phyloP scores from a whole-genome alignment of 2,888 invertebrate species.

The Hymenopus coronatus region DNA sequence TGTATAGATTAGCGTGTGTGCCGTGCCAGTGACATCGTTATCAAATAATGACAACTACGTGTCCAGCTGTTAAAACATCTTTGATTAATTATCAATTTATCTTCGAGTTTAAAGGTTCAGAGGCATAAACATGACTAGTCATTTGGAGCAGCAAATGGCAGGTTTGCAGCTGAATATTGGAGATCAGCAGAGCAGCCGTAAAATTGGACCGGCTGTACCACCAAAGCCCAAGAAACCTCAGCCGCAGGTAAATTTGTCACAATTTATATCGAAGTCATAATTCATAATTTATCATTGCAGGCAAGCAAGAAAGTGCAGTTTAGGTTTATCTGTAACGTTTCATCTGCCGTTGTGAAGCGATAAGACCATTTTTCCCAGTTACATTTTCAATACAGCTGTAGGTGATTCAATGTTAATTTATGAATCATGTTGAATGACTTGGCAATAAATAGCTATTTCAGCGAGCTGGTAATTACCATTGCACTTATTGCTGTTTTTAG shows the following conservation, averaged over 20 bases:
- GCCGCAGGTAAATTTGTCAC: constrained; percentile 51
- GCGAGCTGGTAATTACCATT: too few relatives aligned
- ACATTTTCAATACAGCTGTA: too few relatives aligned
- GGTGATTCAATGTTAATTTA: too few relatives aligned
- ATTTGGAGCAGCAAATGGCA: constrained; percentile 68
- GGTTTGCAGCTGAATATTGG: constrained; percentile 61
- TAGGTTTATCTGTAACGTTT: too few relatives aligned
- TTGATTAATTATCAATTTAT: background rate
- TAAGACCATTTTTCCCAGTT: too few relatives aligned
- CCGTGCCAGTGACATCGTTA: background rate
- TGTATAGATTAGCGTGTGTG: background rate
- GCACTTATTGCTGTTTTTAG: too few relatives aligned
- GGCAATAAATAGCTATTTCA: too few relatives aligned
- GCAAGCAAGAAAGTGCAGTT: background rate
- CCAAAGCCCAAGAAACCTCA: constrained; percentile 68
- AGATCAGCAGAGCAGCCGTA: constrained; percentile 49
- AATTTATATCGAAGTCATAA: background rate
- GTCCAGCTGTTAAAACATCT: background rate
- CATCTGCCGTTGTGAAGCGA: too few relatives aligned
- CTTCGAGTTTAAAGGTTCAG: background rate
- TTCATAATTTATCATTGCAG: background rate
- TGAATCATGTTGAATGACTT: too few relatives aligned
- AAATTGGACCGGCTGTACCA: constrained; percentile 75
- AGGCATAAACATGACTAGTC: constrained; percentile 19
- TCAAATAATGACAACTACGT: background rate